Conservation (phyloP, 2,888 invertebrate species). For the Neoascia interrupta region DNA sequence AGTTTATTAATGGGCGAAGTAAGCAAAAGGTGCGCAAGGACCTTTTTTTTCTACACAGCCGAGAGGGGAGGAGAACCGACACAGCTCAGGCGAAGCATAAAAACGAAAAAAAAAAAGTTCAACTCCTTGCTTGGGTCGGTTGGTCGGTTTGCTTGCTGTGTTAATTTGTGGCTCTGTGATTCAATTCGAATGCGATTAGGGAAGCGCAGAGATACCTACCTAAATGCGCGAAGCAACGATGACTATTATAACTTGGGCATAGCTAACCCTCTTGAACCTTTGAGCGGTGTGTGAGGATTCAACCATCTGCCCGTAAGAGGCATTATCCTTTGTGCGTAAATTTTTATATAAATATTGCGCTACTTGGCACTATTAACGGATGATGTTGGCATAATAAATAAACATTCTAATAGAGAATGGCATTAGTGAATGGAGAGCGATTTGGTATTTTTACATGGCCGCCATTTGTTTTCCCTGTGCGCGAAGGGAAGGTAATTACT, state of each 20-base stretch:
- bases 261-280: constrained; percentile 69
- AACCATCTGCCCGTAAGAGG: constrained; percentile 52
- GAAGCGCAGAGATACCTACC: constrained; percentile 53
- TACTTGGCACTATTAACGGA: constrained; percentile 65
- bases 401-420: constrained; percentile 29
- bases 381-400: constrained; percentile 68
- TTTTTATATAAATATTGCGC: constrained; percentile 62
- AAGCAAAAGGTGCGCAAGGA: constrained; percentile 63
- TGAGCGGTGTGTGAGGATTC: constrained; percentile 35
- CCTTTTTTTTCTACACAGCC: neutral
- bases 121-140: constrained; percentile 32
- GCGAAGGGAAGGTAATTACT: constrained; percentile 33
- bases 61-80: constrained; percentile 20
- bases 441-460: constrained; percentile 52
- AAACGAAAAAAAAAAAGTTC: constrained; percentile 28
- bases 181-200: constrained; percentile 67
- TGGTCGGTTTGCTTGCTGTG: constrained; percentile 35
- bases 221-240: constrained; percentile 23
- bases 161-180: constrained; percentile 69
- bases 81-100: constrained; percentile 5
- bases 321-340: constrained; percentile 57
- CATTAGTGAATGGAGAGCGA: constrained; percentile 41
- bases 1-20: constrained; percentile 68
- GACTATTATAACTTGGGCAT: constrained; percentile 27
- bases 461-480: constrained; percentile 58